Evolutionary conservation across 1,140 invertebrate genomes (phyloP), one percentile per base, ranked within the genome.

Genomic region (Ditylenchus dipsaci): DNA sequence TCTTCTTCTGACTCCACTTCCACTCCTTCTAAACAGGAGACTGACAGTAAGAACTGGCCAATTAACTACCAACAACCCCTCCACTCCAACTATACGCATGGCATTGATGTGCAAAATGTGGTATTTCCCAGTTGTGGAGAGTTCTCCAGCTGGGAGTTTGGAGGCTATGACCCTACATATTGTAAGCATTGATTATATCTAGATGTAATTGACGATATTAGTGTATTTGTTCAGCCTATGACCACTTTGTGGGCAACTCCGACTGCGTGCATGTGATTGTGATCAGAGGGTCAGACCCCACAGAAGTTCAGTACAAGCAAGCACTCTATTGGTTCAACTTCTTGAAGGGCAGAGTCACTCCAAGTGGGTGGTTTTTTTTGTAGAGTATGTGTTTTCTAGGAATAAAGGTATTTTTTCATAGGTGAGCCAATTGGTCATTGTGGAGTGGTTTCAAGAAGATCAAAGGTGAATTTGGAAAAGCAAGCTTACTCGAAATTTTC

Each of bases 111-210:
- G 23, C 87, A 89, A 78, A 88, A 88, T 81, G 85, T 87, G 67
- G 83, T 74, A 68, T 79, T 87, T 30, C 78, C 83, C 71, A 85
- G 69, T 71, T 81, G 87, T 38, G 89, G 89, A 30, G 88, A 90
- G 66, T 81, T 90, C 26, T 88, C 88, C 42, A 85, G 91, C 33
- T 91, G 90, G 90, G 90, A 91, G 80, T 90, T 91, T 79, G 90
- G 89, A 27, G 90, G 90, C 0, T 88, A 90, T 76, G 89, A 91
- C 79, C 88, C 88, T 26, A 84, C 88, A 90, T 82, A 86, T 89
- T 65, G 49, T 53, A 53, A 53, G 23, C 23, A 45, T 13, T 45
- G 11, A n/a, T 45, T 45, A 13, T 45, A n/a, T 13, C n/a, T 45
- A 13, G 11, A 13, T 21, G 8, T 53, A 7, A 7, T 53, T 26